Percentiles rank a stretch among this genome's conserved stretches.
Conservation (phyloP, 2,113 vertebrate species). For the Bucco capensis region DNA sequence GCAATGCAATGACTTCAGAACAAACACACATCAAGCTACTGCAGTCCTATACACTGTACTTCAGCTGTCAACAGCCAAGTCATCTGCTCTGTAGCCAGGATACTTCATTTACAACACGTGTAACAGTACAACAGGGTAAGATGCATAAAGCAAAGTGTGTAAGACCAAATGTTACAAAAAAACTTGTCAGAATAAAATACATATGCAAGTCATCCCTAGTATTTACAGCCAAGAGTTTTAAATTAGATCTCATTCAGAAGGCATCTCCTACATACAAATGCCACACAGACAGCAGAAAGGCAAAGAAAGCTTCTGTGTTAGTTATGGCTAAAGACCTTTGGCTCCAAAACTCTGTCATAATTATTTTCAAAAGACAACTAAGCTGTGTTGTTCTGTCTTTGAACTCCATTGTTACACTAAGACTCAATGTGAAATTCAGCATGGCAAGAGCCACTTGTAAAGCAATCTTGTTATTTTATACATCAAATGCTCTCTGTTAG, state of each 20-base stretch:
- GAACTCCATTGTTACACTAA: slow-evolving; percentile 13
- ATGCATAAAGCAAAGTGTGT: background rate
- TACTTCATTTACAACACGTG: background rate
- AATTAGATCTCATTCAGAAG: slow-evolving; percentile 47
- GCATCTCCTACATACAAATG: slow-evolving; percentile 40
- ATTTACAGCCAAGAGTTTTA: slow-evolving; percentile 55
- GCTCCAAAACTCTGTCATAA: slow-evolving; percentile 8
- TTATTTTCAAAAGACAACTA: slow-evolving; percentile 40
- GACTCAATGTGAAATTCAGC: slow-evolving; percentile 45
- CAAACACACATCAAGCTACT: slow-evolving; percentile 52
- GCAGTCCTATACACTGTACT: slow-evolving; percentile 19
- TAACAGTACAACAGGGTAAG: background rate
- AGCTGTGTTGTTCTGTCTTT: slow-evolving; percentile 12
- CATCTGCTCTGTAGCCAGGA: slow-evolving; percentile 28
- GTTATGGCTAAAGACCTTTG: slow-evolving; percentile 54
- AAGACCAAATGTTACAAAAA: slow-evolving; percentile 51
- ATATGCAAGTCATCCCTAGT: slow-evolving; percentile 18
- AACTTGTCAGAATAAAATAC: slow-evolving; percentile 38
- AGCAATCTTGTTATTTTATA: slow-evolving; percentile 32
- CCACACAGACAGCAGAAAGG: slow-evolving; percentile 2
- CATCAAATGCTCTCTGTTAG: slow-evolving; percentile 37
- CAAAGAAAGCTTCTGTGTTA: slow-evolving; percentile 25
- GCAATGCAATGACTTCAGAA: slow-evolving; percentile 56
- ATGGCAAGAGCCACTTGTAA: slow-evolving; percentile 48
- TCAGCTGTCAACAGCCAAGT: slow-evolving; percentile 43